Conservation (phyloP, 1,140 invertebrate species). For the Listronotus oregonensis region DNA sequence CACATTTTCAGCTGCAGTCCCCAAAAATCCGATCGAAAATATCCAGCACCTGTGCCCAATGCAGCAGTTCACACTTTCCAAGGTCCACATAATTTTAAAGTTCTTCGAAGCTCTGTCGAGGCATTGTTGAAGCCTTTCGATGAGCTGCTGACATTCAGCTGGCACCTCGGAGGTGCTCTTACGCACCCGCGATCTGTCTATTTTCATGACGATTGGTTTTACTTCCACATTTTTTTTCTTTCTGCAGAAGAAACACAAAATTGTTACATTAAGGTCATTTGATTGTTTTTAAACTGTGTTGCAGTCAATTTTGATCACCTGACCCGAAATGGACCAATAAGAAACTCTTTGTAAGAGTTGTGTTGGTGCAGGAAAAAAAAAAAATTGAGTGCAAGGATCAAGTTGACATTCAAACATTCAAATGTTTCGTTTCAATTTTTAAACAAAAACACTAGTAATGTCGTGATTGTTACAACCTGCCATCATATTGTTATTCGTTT, state of each 20-base stretch:
- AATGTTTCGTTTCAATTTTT: too few relatives aligned
- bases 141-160: conserved; percentile 79
- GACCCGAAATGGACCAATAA: too few relatives aligned
- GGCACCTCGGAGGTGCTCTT: conserved; percentile 90
- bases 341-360: too few relatives aligned
- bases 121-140: conserved; percentile 77
- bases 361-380: too few relatives aligned
- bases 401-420: too few relatives aligned
- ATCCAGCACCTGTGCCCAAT: conserved; percentile 89
- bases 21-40: conserved; percentile 82
- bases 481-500: too few relatives aligned
- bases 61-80: conserved; percentile 90
- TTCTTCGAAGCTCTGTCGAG: conserved; percentile 73
- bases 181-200: conserved; percentile 83
- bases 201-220: conserved; percentile 71
- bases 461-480: too few relatives aligned
- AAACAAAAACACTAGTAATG: too few relatives aligned
- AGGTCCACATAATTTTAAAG: conserved; percentile 84
- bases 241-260: neutral
- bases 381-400: too few relatives aligned
- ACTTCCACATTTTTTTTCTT: conserved; percentile 27
- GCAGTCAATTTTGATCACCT: too few relatives aligned
- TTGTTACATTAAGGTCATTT: too few relatives aligned
- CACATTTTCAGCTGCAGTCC: conserved; percentile 71
- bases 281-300: too few relatives aligned